Base-by-base conservation (phyloP, 2,888 invertebrate species). In the Leptothorax acervorum region DNA sequence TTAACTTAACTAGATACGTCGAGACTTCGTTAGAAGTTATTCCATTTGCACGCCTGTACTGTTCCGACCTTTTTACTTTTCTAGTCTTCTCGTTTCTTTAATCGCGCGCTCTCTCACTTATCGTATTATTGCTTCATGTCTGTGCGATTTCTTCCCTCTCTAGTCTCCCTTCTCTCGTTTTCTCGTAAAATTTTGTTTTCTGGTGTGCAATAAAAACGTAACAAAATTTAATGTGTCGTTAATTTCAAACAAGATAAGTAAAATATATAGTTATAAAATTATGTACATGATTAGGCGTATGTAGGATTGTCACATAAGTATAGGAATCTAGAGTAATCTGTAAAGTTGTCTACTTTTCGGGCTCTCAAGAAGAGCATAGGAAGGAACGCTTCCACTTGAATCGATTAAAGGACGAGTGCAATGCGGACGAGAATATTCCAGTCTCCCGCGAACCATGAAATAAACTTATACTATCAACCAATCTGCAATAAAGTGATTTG, bases 321-420 rank as follows among this genome's bases (percentile, higher is more conserved):
- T 42, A 66, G 6, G 12, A 75, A 15, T 35, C n/a, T 35, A 55
- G n/a, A 68, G 23, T 57, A 15, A 23, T 79, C 45, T 23, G 57
- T 45, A 68, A 79, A 79, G 57, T 78, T 68, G 45, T 79, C 78
- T 45, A 79, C 70, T 79, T 70, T 70, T 45, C 31, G 35, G 9
- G n/a, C n/a, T 76, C n/a, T 23, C 23, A 55, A 31, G 28, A 35
- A 62, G 31, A 12, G 31, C 45, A 28, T 15, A 53, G 23, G 3
- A 48, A 60, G 71, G 9, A 57, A 70, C 23, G 18, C 11, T 76
- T 66, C 11, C 55, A 55, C 70, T 70, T 71, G 45, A 79, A 79
- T 79, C 57, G 79, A 79, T 79, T 79, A 71, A 78, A 78, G 45
- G 35, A 78, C 55, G 42, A 70, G 31, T 57, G 35, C 57, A 57